Evolutionary conservation across 1,140 invertebrate genomes (phyloP).

Genomic region (Lerema accius): DNA sequence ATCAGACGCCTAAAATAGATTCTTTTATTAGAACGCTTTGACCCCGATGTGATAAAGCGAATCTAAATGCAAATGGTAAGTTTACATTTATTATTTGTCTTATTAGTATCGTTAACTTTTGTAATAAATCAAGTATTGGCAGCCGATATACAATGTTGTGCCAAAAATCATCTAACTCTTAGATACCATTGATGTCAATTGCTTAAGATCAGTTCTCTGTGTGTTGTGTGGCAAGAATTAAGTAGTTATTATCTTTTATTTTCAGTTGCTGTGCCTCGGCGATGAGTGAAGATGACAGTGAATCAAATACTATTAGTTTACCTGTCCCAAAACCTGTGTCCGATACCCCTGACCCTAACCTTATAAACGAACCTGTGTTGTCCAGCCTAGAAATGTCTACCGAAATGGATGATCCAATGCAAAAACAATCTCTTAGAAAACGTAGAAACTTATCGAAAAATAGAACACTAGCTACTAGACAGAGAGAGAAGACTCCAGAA

Average conservation of each 20-base stretch:
- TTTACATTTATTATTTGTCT: slow-evolving; percentile 47
- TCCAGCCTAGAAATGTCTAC: slow-evolving; percentile 48
- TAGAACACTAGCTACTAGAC: slow-evolving; percentile 69
- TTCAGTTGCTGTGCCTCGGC: slow-evolving; percentile 49
- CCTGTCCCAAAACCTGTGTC: slow-evolving; percentile 64
- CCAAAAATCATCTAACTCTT: slow-evolving; percentile 41
- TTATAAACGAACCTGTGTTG: slow-evolving; percentile 40
- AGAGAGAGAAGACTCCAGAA: slow-evolving; percentile 84
- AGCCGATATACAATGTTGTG: slow-evolving; percentile 39
- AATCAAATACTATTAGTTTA: slow-evolving; percentile 48
- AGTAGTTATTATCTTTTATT: slow-evolving; percentile 44
- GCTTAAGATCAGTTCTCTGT: slow-evolving; percentile 37
- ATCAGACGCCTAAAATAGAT: slow-evolving; percentile 66
- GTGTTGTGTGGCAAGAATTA: slow-evolving; percentile 24
- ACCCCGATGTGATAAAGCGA: slow-evolving; percentile 59
- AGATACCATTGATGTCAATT: slow-evolving; percentile 22
- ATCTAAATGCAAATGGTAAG: slow-evolving; percentile 65
- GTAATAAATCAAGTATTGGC: slow-evolving; percentile 49
- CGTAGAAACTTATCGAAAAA: slow-evolving; percentile 83
- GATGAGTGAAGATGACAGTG: slow-evolving; percentile 53
- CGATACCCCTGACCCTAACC: slow-evolving; percentile 62
- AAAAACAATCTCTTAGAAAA: slow-evolving; percentile 77
- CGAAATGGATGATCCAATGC: slow-evolving; percentile 71
- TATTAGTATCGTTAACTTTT: slow-evolving; percentile 47
- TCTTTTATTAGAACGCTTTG: slow-evolving; percentile 72